Base-by-base conservation (phyloP, 2,797 vertebrate species). In the Alca torda region DNA sequence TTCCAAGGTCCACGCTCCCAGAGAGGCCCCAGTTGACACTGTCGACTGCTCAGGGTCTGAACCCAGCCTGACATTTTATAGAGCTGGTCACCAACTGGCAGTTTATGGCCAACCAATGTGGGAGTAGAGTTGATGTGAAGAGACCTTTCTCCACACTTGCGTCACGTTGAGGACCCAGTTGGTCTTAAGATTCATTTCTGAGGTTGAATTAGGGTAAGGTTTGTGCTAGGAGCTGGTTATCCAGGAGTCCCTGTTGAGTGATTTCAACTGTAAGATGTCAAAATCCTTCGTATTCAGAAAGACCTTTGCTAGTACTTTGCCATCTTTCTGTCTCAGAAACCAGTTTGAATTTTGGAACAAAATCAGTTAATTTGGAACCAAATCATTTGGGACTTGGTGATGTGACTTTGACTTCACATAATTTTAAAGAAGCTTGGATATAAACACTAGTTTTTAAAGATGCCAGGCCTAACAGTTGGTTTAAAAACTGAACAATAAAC, bases 401-500 rank as follows among this genome's bases (percentile, higher is more conserved):
- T 89, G 87, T 83, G 77, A 80, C 37, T 92, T 76, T 28, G 45
- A 67, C 35, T 79, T 75, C 41, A 46, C 26, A 56, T 61, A 37
- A 57, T 73, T 85, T 80, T 83, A 57, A 86, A 90, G 77, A 33
- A 86, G 19, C 33, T 74, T 59, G 48, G 39, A 54, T 84, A 61
- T 24, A 87, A 95, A 53, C 57, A 61, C 50, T 31, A 20, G 9
- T 51, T 94, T 95, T 88, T 39, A 79, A 86, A 82, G 83, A 91
- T 91, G 51, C 54, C 93, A 96, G 73, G 53, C 57, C 13, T 64
- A 92, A 64, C 68, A 79, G 78, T 56, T 87, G 79, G 45, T 86
- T 95, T 93, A 69, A 90, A 94, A 95, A 69, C 57, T 54, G 85
- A 96, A 84, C 82, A 91, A 93, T 84, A 90, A 94, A 86, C 73